phyloP scores from a whole-genome alignment of 2,797 vertebrate species.

The Leptatherina wallacei region DNA sequence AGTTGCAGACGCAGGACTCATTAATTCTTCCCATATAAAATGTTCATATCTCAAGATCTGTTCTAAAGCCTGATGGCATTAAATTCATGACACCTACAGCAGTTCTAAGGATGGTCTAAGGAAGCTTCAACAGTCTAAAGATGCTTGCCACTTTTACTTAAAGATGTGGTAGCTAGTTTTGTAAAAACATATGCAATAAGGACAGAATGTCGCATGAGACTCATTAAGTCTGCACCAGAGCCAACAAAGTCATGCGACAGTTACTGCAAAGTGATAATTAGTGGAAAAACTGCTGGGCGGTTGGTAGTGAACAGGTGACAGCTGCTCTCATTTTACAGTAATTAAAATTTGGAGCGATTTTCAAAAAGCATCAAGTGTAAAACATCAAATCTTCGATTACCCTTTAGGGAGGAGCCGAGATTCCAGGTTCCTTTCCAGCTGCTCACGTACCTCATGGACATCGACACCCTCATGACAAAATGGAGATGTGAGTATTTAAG shows the following conservation, averaged over 20 bases:
- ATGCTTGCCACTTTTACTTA: slow-evolving; percentile 13
- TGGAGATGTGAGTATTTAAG: slow-evolving; percentile 92
- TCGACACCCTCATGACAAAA: slow-evolving; percentile 95
- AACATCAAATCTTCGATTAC: neutral
- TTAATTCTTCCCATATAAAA: slow-evolving; percentile 27
- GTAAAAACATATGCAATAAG: slow-evolving; percentile 2
- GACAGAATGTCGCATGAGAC: slow-evolving; percentile 14
- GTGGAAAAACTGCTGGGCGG: slow-evolving; percentile 16
- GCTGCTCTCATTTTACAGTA: slow-evolving; percentile 6
- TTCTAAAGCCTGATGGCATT: slow-evolving; percentile 4
- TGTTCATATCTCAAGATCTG: slow-evolving; percentile 5
- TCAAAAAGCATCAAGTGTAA: neutral
- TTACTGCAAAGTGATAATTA: slow-evolving; percentile 38
- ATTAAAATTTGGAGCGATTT: slow-evolving; percentile 7
- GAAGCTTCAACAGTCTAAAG: slow-evolving; percentile 9
- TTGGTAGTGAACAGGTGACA: slow-evolving; percentile 13
- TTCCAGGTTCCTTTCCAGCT: slow-evolving; percentile 99
- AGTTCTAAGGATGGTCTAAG: slow-evolving; percentile 9
- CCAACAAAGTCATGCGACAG: slow-evolving; percentile 20
- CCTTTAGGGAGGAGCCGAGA: slow-evolving; percentile 91
- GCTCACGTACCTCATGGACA: slow-evolving; percentile 94
- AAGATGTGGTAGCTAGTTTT: slow-evolving; percentile 9
- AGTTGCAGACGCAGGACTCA: slow-evolving; percentile 17
- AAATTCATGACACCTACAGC: slow-evolving; percentile 1
- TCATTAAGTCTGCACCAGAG: slow-evolving; percentile 27